Evolutionary conservation across 30 jellyfish, hydroid and myxozoan genomes (phyloP).

Genomic region (Mastigias papua): DNA sequence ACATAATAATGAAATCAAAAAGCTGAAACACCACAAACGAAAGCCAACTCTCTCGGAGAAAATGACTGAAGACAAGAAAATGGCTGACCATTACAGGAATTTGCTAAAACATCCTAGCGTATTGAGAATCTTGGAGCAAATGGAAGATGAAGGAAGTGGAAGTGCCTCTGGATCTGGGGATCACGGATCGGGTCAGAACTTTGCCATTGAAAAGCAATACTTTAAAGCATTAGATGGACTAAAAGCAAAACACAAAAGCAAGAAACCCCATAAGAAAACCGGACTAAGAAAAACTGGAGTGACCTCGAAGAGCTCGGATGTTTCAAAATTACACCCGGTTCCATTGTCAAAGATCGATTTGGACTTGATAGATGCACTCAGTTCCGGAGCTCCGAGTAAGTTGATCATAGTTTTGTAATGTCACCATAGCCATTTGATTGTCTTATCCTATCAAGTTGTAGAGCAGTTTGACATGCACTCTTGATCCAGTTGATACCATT

Average conservation of each 20-base stretch:
- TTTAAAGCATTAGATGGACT: neutral
- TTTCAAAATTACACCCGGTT: slow-evolving; percentile 61
- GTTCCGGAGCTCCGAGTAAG: slow-evolving; percentile 83
- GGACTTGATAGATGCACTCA: slow-evolving; percentile 78
- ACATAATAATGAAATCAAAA: neutral
- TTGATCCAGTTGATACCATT: too few species aligned
- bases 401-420: neutral
- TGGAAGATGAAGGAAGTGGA: slow-evolving; percentile 46
- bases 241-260: slow-evolving; percentile 3
- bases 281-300: neutral
- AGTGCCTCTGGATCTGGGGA: slow-evolving; percentile 73
- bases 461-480: too few species aligned
- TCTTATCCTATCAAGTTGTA: too few species aligned
- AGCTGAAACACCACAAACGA: neutral
- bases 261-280: slow-evolving; percentile 35
- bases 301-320: slow-evolving; percentile 47
- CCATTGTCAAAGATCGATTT: slow-evolving; percentile 83
- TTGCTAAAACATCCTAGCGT: slow-evolving; percentile 36
- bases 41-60: slow-evolving; percentile 62
- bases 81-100: slow-evolving; percentile 65
- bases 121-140: slow-evolving; percentile 29
- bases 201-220: slow-evolving; percentile 3
- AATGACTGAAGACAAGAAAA: slow-evolving; percentile 48
- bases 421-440: too few species aligned
- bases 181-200: slow-evolving; percentile 39